Percentiles rank a stretch among this genome's conserved stretches.
Conservation (phyloP, 2,888 invertebrate species). For the Synergus umbraculus region DNA sequence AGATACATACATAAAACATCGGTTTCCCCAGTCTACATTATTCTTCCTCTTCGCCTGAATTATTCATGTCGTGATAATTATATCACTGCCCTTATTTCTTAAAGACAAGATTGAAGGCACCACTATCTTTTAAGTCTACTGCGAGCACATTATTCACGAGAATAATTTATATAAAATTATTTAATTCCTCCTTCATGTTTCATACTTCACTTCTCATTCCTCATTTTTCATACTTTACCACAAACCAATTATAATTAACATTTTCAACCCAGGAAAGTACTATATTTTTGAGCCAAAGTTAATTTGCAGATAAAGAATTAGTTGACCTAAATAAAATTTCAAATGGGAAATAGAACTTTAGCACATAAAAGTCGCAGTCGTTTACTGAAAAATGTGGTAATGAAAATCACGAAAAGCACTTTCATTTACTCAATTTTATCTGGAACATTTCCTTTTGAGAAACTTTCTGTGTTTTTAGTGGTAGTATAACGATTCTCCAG, state of each 20-base stretch:
- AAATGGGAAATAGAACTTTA: neutral
- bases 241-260: neutral
- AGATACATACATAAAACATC: slow-evolving; percentile 41
- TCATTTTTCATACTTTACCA: neutral
- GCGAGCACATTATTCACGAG: neutral
- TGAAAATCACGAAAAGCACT: slow-evolving; percentile 7
- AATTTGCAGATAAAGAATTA: neutral
- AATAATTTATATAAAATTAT: slow-evolving; percentile 30
- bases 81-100: slow-evolving; percentile 41
- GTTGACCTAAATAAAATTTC: neutral
- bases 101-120: slow-evolving; percentile 41
- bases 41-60: slow-evolving; percentile 35
- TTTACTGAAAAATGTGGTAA: neutral
- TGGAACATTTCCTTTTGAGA: neutral
- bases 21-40: slow-evolving; percentile 37
- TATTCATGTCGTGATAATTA: slow-evolving; percentile 37
- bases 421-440: neutral
- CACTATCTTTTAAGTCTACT: slow-evolving; percentile 13
- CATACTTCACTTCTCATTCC: neutral
- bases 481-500: slow-evolving; percentile 16
- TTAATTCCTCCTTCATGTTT: slow-evolving; percentile 22
- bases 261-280: neutral
- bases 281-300: neutral
- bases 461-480: slow-evolving; percentile 1
- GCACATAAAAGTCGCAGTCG: neutral